A percentile compares a stretch with the other conserved stretches of the same genome.
These are phyloP conservation scores for Nephotettix cincticeps DNA, from an alignment of 1,140 invertebrate genomes.

Conservation along the genomic window DNA sequence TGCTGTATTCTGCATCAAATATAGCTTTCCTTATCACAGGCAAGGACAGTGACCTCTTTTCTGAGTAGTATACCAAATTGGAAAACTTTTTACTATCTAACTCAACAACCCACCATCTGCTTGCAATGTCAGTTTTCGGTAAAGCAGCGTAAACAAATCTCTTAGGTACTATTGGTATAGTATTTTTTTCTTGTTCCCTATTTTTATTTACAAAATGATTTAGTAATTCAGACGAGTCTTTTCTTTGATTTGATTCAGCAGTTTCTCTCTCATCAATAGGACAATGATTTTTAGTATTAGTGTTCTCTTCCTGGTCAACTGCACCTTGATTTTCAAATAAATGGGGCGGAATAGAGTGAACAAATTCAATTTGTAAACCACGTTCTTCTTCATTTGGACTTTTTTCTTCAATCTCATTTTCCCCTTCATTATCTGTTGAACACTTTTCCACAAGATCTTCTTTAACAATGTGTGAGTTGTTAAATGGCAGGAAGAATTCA, in stretches of 20 bases:
- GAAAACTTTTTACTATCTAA: neutral
- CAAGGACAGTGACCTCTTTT: neutral
- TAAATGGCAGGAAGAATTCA: neutral
- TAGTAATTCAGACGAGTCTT: no score
- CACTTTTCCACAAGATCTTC: neutral
- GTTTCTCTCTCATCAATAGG: neutral
- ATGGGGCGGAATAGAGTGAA: neutral
- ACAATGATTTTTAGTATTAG: neutral
- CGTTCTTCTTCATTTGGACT: neutral
- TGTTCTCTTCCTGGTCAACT: neutral
- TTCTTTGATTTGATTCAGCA: no score
- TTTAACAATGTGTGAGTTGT: neutral
- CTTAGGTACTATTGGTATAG: no score
- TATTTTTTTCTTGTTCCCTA: no score
- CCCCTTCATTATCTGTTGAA: neutral
- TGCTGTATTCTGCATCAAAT: neutral
- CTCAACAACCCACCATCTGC: conserved; percentile 4
- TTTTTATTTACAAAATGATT: no score
- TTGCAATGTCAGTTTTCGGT: neutral
- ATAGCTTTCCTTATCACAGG: neutral
- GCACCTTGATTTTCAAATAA: neutral
- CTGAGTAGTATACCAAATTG: conserved; percentile 1
- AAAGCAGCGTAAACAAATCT: neutral
- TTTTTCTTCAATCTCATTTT: neutral
- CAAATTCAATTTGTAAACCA: neutral